phyloP scores from a whole-genome alignment of 2,113 vertebrate species.

The Hemicordylus capensis region DNA sequence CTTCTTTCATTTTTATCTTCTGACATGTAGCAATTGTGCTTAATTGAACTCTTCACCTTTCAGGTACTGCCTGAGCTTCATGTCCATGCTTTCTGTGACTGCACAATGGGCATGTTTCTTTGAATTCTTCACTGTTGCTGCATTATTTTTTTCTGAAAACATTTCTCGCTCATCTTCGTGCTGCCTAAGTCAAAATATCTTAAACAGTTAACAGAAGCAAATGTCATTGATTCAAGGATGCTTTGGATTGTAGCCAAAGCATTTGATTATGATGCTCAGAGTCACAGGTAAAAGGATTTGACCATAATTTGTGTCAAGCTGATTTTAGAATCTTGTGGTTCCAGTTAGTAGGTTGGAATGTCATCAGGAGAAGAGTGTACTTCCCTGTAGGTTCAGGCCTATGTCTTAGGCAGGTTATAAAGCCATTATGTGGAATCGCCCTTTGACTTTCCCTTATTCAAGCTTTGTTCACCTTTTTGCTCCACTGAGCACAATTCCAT shows the following conservation, averaged over 20 bases:
- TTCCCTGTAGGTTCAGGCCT: slow-evolving; percentile 43
- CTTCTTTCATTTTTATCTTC: neutral
- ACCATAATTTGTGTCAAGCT: slow-evolving; percentile 43
- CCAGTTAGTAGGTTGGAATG: slow-evolving; percentile 43
- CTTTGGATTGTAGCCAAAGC: neutral
- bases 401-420: slow-evolving; percentile 41
- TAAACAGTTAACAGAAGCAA: neutral
- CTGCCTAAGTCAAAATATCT: no score
- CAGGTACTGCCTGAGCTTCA: neutral
- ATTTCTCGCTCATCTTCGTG: neutral
- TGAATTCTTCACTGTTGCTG: neutral
- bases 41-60: neutral
- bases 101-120: neutral
- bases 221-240: neutral
- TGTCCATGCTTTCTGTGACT: neutral
- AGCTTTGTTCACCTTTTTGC: slow-evolving; percentile 68
- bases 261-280: slow-evolving; percentile 45
- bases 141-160: neutral
- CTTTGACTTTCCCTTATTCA: slow-evolving; percentile 58
- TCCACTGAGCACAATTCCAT: slow-evolving; percentile 62
- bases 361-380: slow-evolving; percentile 48
- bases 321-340: slow-evolving; percentile 41
- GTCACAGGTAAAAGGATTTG: slow-evolving; percentile 60
- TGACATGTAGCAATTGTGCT: neutral
- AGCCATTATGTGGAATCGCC: slow-evolving; percentile 37